These are phyloP conservation scores for Sesamia inferens DNA, from an alignment of 2,888 invertebrate genomes.

Conservation along the genomic window DNA sequence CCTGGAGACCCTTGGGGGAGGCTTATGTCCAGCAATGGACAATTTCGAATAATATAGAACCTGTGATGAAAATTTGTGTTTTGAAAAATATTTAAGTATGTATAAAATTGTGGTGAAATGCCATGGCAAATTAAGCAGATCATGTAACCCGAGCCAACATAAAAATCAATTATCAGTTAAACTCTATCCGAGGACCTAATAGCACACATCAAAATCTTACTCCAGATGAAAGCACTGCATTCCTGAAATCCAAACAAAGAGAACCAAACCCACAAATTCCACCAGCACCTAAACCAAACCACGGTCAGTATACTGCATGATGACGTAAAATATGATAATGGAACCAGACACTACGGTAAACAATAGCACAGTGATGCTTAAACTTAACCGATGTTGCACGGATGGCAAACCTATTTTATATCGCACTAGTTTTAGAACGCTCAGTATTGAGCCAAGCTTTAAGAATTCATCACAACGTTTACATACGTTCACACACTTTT, in stretches of 20 bases:
- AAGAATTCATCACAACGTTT: not conserved
- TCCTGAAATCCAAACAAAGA: slow-evolving; percentile 37
- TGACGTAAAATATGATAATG: slow-evolving; percentile 57
- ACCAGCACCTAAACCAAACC: slow-evolving; percentile 48
- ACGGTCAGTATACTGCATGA: slow-evolving; percentile 43
- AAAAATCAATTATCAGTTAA: not conserved
- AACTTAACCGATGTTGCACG: not conserved
- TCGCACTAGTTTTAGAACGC: not conserved
- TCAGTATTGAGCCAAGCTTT: not conserved
- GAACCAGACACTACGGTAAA: slow-evolving; percentile 43
- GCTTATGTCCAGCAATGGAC: too few relatives aligned
- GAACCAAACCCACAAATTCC: slow-evolving; percentile 33
- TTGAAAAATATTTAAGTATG: too few relatives aligned
- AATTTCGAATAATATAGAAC: too few relatives aligned
- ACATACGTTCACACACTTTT: too few relatives aligned
- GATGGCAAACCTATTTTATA: not conserved
- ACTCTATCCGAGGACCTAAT: slow-evolving; percentile 17
- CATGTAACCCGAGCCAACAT: slow-evolving; percentile 6
- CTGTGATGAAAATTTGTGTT: too few relatives aligned
- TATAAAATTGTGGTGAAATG: too few relatives aligned
- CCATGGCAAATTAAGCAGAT: not conserved
- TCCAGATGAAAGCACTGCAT: slow-evolving; percentile 48
- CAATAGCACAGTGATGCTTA: slow-evolving; percentile 30
- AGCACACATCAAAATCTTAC: slow-evolving; percentile 40
- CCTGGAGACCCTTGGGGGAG: too few relatives aligned